Evolutionary conservation across 2,113 vertebrate species (phyloP).

Genomic region (Plestiodon gilberti): DNA sequence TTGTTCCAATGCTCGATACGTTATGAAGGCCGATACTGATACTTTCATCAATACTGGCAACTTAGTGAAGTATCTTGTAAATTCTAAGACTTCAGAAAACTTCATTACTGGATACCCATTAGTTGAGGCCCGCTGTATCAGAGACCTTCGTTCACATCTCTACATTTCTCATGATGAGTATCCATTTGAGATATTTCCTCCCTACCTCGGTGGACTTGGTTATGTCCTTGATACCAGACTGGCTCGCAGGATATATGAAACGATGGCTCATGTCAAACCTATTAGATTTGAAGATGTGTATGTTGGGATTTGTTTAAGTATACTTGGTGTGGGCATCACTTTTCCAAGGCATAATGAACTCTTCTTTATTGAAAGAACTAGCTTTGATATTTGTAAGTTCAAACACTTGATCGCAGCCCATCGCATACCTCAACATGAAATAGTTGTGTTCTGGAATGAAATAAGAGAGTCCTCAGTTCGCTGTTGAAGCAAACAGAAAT

Average conservation of each 20-base stretch:
- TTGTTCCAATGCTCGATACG: conserved; percentile 68
- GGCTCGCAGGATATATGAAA: conserved; percentile 67
- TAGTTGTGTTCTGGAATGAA: conserved; percentile 70
- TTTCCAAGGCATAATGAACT: conserved; percentile 61
- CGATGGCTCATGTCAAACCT: conserved; percentile 74
- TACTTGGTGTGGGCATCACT: conserved; percentile 68
- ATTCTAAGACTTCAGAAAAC: conserved; percentile 58
- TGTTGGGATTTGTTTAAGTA: conserved; percentile 74
- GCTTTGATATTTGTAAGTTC: conserved; percentile 71
- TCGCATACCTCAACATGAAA: conserved; percentile 60
- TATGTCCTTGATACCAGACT: conserved; percentile 73
- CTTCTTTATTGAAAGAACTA: conserved; percentile 72
- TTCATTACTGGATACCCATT: conserved; percentile 75
- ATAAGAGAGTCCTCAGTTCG: conserved; percentile 46
- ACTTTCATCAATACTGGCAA: conserved; percentile 75
- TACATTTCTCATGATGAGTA: conserved; percentile 72
- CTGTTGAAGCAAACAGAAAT: too few species aligned
- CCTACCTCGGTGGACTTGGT: conserved; percentile 73
- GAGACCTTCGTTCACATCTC: conserved; percentile 49
- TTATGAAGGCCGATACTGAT: conserved; percentile 73
- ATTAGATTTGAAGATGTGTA: conserved; percentile 79
- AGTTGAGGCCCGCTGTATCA: conserved; percentile 44
- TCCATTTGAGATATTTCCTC: conserved; percentile 72
- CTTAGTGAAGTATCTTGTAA: conserved; percentile 73
- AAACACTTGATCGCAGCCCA: conserved; percentile 69